These are phyloP conservation scores for Sebastes melanostomus DNA, from an alignment of 2,797 vertebrate species.

Conservation along the genomic window DNA sequence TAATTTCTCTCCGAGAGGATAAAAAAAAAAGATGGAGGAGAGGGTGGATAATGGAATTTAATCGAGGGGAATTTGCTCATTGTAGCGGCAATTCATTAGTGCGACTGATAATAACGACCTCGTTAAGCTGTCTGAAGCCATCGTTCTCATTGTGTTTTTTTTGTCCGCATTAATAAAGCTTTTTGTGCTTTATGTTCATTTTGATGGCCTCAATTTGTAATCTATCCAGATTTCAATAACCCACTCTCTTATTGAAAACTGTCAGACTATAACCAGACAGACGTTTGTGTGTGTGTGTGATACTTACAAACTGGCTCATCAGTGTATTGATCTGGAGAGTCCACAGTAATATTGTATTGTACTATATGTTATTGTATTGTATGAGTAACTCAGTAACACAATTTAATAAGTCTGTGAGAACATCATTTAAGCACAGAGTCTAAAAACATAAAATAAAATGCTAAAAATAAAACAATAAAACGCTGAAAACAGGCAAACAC, in stretches of 20 bases:
- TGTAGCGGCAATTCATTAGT: conserved; percentile 51
- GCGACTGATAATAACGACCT: conserved; percentile 36
- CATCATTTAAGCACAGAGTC: background rate
- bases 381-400: background rate
- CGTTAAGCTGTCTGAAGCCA: conserved; percentile 45
- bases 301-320: background rate
- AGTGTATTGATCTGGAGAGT: background rate
- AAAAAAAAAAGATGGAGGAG: conserved; percentile 11
- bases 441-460: background rate
- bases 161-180: conserved; percentile 46
- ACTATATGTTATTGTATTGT: background rate
- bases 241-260: background rate
- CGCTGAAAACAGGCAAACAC: too few relatives aligned
- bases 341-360: background rate
- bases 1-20: conserved; percentile 9
- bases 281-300: background rate
- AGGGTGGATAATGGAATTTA: conserved; percentile 38
- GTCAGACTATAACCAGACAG: background rate
- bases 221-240: conserved; percentile 3
- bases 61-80: conserved; percentile 46
- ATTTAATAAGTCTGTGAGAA: background rate
- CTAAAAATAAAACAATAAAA: too few relatives aligned
- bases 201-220: conserved; percentile 22
- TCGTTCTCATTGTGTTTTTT: conserved; percentile 1
- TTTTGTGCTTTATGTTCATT: conserved; percentile 29